Conservation (phyloP, 1,140 invertebrate genomes). For the Drosophila auraria region DNA sequence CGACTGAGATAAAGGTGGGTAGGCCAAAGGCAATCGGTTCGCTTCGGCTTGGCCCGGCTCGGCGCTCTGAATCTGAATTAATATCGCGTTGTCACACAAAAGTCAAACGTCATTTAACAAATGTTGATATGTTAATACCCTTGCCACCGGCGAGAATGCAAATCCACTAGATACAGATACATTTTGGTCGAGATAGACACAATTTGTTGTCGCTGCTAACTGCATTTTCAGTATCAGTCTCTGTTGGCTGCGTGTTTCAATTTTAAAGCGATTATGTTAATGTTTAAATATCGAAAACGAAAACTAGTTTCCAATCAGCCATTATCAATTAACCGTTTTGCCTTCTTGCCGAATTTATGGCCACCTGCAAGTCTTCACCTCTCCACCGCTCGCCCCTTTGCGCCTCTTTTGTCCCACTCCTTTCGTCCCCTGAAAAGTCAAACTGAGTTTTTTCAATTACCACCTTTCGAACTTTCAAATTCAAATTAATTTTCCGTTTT, state of each 20-base stretch:
- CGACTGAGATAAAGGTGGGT: conserved; percentile 32
- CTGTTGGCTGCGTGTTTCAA: conserved; percentile 60
- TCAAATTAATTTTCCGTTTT: conserved; percentile 81
- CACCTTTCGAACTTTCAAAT: conserved; percentile 64
- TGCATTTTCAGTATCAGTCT: conserved; percentile 67
- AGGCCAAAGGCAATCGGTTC: conserved; percentile 36
- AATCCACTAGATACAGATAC: conserved; percentile 41
- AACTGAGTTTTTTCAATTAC: conserved; percentile 69
- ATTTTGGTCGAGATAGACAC: conserved; percentile 42
- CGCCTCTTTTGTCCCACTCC: neutral
- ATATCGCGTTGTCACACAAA: conserved; percentile 81
- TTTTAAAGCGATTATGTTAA: conserved; percentile 83
- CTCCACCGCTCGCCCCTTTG: neutral
- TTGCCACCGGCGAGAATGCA: conserved; percentile 65
- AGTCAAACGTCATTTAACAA: conserved; percentile 83
- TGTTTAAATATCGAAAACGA: conserved; percentile 40
- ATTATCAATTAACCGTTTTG: conserved; percentile 74
- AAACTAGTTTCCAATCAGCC: conserved; percentile 80
- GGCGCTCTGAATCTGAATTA: conserved; percentile 63
- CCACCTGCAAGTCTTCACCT: conserved; percentile 39
- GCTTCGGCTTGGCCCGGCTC: conserved; percentile 11
- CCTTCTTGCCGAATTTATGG: conserved; percentile 57
- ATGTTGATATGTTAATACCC: conserved; percentile 81
- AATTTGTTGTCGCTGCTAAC: conserved; percentile 63
- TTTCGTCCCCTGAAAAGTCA: conserved; percentile 29